phyloP scores from a whole-genome alignment of 2,888 invertebrate species.

The Eupithecia exiguata region DNA sequence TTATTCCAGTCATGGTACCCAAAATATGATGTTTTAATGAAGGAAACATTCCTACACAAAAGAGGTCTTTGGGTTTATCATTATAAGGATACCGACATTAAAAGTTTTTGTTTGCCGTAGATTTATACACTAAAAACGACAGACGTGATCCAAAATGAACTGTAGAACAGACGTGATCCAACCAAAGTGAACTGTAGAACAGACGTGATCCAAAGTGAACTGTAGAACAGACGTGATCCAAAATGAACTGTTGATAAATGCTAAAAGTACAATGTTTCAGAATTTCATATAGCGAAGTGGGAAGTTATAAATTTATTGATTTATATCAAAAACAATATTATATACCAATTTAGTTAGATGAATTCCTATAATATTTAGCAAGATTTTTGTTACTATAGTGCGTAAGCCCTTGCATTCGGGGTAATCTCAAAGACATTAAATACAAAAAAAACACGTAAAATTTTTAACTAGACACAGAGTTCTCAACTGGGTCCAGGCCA shows the following conservation, averaged over 20 bases:
- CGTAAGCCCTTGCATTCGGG: too few relatives aligned
- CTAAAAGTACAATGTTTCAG: too few relatives aligned
- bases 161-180: background rate
- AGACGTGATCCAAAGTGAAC: background rate
- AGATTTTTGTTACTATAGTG: too few relatives aligned
- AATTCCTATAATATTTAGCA: too few relatives aligned
- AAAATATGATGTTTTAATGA: slow-evolving; percentile 1
- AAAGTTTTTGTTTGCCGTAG: too few relatives aligned
- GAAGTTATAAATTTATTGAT: too few relatives aligned
- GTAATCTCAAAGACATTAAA: too few relatives aligned
- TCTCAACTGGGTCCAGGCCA: background rate
- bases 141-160: background rate
- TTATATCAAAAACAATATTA: background rate
- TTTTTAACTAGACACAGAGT: background rate
- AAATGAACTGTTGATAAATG: background rate
- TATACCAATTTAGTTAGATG: too few relatives aligned
- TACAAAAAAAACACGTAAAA: too few relatives aligned
- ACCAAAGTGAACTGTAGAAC: background rate
- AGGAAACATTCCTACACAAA: background rate
- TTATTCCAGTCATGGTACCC: background rate
- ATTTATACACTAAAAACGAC: background rate
- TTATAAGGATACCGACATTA: too few relatives aligned
- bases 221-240: background rate
- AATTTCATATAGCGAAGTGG: too few relatives aligned
- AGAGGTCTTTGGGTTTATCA: background rate